phyloP scores from a whole-genome alignment of 1,140 invertebrate species.

The Drosophila dunni region DNA sequence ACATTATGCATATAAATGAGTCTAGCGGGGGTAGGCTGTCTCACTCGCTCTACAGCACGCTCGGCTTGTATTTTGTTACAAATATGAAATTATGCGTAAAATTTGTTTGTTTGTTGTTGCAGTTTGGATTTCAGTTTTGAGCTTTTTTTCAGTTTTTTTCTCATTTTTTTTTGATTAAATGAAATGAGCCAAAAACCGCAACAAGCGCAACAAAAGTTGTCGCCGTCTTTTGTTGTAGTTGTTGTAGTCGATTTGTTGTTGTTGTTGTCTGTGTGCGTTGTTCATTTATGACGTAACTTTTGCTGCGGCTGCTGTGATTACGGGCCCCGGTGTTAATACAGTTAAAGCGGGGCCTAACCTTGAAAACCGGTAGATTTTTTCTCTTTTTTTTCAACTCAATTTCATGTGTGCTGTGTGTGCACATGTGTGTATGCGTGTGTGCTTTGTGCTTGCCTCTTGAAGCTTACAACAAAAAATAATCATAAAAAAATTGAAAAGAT shows the following conservation, averaged over 20 bases:
- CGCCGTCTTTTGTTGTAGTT: slow-evolving; percentile 38
- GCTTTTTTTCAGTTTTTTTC: slow-evolving; percentile 1
- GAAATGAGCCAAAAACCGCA: slow-evolving; percentile 76
- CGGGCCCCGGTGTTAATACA: slow-evolving; percentile 78
- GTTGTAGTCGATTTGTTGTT: slow-evolving; percentile 26
- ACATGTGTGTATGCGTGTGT: slow-evolving; percentile 27
- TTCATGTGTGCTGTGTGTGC: slow-evolving; percentile 61
- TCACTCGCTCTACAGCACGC: not conserved
- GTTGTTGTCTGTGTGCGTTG: slow-evolving; percentile 43
- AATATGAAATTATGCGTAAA: slow-evolving; percentile 83
- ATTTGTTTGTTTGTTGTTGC: slow-evolving; percentile 54
- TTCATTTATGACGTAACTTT: slow-evolving; percentile 75
- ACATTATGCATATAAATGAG: slow-evolving; percentile 56
- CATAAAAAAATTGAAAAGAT: not conserved
- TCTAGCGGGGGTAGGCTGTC: not conserved
- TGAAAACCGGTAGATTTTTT: slow-evolving; percentile 84
- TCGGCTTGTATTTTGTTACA: slow-evolving; percentile 64
- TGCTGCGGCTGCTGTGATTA: slow-evolving; percentile 73
- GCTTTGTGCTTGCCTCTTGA: slow-evolving; percentile 39
- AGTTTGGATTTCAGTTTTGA: slow-evolving; percentile 35
- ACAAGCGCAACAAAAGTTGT: slow-evolving; percentile 60
- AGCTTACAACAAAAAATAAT: slow-evolving; percentile 27
- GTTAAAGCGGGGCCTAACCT: slow-evolving; percentile 81
- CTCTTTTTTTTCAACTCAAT: slow-evolving; percentile 61
- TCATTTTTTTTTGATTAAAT: slow-evolving; percentile 47